A percentile compares a stretch with the other conserved stretches of the same genome.
Evolutionary conservation across 2,888 invertebrate species (phyloP).

Genomic region (Pandemis corylana): DNA sequence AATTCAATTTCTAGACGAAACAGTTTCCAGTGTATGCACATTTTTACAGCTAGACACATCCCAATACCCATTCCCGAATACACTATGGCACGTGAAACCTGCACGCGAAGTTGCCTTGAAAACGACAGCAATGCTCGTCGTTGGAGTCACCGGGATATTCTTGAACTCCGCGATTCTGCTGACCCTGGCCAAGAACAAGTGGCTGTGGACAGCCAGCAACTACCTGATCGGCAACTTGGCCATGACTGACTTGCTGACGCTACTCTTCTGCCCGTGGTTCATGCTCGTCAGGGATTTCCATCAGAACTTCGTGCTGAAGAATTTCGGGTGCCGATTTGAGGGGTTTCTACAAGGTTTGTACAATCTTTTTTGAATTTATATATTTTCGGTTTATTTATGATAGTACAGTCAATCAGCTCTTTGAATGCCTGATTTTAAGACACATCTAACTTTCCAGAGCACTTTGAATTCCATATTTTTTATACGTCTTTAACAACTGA

Average conservation of each 20-base stretch:
- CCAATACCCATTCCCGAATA: conserved; percentile 84
- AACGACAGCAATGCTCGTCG: conserved; percentile 83
- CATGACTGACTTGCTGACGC: conserved; percentile 87
- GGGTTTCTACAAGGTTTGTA: conserved; percentile 89
- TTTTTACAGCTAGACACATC: conserved; percentile 72
- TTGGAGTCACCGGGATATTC: conserved; percentile 87
- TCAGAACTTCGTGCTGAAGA: conserved; percentile 90
- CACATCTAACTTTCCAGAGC: too few relatives aligned
- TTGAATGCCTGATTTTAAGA: too few relatives aligned
- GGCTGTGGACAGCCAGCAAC: conserved; percentile 89
- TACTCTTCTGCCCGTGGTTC: conserved; percentile 90
- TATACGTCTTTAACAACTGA: too few relatives aligned
- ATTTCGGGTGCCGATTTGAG: conserved; percentile 90
- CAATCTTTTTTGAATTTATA: not conserved
- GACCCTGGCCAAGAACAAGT: conserved; percentile 86
- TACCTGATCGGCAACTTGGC: conserved; percentile 91
- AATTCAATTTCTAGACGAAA: too few relatives aligned
- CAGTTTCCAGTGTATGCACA: too few relatives aligned
- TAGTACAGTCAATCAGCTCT: too few relatives aligned
- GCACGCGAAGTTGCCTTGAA: conserved; percentile 86
- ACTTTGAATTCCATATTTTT: too few relatives aligned
- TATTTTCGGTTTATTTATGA: too few relatives aligned
- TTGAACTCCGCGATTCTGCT: conserved; percentile 88
- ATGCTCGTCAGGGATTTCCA: conserved; percentile 90
- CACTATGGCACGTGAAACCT: conserved; percentile 87